Percentiles rank a stretch among this genome's conserved stretches.
phyloP scores from a whole-genome alignment of 2,113 vertebrate genomes.

The Lepidothrix coronata region DNA sequence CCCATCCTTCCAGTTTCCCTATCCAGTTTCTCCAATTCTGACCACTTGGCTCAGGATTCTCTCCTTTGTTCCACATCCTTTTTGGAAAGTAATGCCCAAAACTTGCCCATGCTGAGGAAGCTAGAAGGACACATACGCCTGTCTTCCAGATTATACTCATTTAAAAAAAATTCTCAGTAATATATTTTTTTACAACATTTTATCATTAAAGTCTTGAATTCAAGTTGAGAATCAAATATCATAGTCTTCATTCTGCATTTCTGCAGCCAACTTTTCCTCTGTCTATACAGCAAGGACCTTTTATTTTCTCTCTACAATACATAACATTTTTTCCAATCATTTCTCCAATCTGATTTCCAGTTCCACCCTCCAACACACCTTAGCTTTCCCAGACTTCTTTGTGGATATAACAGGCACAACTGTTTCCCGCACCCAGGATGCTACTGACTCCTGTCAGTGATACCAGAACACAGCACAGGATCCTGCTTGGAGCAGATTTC shows the following conservation, averaged over 20 bases:
- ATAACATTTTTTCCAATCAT: not conserved
- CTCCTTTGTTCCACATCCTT: not conserved
- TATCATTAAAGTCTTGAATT: not conserved
- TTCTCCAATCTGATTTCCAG: not conserved
- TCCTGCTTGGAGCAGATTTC: not conserved
- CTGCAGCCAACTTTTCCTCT: not conserved
- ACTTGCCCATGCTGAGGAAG: not conserved
- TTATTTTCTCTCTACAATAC: not conserved
- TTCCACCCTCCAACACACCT: not conserved
- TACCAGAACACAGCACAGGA: not conserved
- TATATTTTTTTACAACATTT: not conserved
- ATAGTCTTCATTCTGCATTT: not conserved
- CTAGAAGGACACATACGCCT: not conserved
- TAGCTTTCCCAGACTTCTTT: not conserved
- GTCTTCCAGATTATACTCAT: not conserved
- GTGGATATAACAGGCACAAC: not conserved
- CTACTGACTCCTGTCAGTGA: not conserved
- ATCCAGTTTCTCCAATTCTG: not conserved
- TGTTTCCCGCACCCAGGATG: not conserved
- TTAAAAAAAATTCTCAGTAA: not conserved
- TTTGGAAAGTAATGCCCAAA: not conserved
- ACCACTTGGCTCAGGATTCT: not conserved
- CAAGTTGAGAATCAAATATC: not conserved
- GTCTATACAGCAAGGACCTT: not conserved
- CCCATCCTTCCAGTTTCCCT: not conserved